Conservation (phyloP, 2,888 invertebrate genomes). For the Crocallis elinguaria region DNA sequence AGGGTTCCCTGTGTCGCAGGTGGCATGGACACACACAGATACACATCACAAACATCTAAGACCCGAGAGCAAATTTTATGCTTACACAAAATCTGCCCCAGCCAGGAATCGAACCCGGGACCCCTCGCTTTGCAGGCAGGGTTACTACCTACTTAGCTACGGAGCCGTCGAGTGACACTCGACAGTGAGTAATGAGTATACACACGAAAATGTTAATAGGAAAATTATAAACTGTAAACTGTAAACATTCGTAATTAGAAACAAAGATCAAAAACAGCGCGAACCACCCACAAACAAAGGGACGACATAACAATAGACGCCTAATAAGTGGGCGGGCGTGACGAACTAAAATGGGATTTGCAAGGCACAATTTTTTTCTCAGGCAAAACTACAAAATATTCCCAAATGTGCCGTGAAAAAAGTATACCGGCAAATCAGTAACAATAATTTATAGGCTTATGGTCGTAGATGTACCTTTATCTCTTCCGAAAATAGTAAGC, state of each 20-base stretch:
- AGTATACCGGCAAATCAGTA: conserved; percentile 17
- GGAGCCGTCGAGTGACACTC: too few relatives aligned
- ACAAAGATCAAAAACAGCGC: not conserved
- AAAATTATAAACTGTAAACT: not conserved
- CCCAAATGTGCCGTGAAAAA: conserved; percentile 3
- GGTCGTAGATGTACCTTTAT: conserved; percentile 2
- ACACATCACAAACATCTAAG: too few relatives aligned
- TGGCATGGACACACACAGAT: too few relatives aligned
- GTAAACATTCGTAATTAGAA: not conserved
- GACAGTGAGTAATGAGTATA: too few relatives aligned
- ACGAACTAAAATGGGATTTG: not conserved
- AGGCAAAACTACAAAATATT: not conserved
- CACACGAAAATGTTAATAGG: not conserved
- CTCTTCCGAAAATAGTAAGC: conserved; percentile 27
- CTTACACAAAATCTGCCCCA: too few relatives aligned
- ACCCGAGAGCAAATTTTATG: too few relatives aligned
- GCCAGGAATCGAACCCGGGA: too few relatives aligned
- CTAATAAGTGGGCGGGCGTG: not conserved
- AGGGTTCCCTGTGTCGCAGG: too few relatives aligned
- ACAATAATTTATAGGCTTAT: conserved; percentile 6
- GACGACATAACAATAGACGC: not conserved
- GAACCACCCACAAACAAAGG: conserved; percentile 6
- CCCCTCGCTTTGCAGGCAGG: too few relatives aligned
- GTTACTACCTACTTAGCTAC: too few relatives aligned
- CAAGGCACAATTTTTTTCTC: not conserved